Evolutionary conservation across 2,888 invertebrate species (phyloP), one percentile per base, ranked within the genome.

Genomic region (Zygogramma bicolorata): DNA sequence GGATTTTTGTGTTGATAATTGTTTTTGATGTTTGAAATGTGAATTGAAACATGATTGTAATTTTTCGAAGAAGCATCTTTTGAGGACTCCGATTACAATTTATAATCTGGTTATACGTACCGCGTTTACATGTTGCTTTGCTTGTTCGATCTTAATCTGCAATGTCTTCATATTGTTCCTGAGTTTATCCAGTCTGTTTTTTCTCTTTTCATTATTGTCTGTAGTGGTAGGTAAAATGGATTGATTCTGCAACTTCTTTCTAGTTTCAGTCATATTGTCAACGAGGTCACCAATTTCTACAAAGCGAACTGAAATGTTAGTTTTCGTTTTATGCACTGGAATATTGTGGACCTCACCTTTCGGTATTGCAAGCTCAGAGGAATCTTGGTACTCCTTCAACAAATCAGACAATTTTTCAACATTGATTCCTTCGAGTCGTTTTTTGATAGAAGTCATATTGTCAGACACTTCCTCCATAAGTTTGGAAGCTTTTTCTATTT

Each of bases 71-170:
- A n/a, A n/a, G n/a, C n/a, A n/a, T n/a, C n/a, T n/a, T n/a, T n/a
- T n/a, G n/a, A n/a, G n/a, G n/a, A n/a, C n/a, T n/a, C n/a, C n/a
- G n/a, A n/a, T n/a, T n/a, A n/a, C n/a, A n/a, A n/a, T n/a, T n/a
- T n/a, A n/a, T n/a, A n/a, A n/a, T n/a, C n/a, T n/a, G n/a, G n/a
- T n/a, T n/a, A n/a, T n/a, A 87, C 89, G 89, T 85, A 96, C 96
- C 80, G 93, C 93, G 76, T 94, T 93, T 0, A 96, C 96, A 1
- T 93, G 93, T 84, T 97, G 95, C 73, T 92, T 88, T 0, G 97
- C 95, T 82, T 93, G 91, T 1, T 91, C 89, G 65, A 97, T 93
- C 82, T 92, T 92, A 81, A 93, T 92, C 65, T 91, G 89, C 0
- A 97, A 88, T 70, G 91, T 91, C 66, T 90, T 89, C 15, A 96